Evolutionary conservation across 2,113 vertebrate species (phyloP).

Genomic region (Hydrolagus affinis): DNA sequence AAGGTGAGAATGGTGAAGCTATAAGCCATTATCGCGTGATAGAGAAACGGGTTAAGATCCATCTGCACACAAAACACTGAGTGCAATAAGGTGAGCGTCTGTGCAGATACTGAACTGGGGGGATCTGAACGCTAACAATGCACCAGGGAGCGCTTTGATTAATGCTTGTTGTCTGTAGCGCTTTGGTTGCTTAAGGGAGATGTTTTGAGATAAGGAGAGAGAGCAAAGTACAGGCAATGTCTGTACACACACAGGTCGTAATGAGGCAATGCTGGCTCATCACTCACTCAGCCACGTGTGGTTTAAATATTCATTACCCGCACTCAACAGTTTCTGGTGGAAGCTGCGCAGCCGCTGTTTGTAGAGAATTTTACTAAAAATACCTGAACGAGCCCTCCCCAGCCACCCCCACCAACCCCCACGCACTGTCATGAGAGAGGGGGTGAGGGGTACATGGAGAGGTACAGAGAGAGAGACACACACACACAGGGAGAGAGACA

Average conservation of each 20-base stretch:
- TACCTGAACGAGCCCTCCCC: slow-evolving; percentile 33
- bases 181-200: slow-evolving; percentile 35
- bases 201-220: slow-evolving; percentile 30
- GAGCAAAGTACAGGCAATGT: slow-evolving; percentile 25
- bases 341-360: not conserved
- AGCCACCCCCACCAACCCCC: too few relatives aligned
- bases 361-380: slow-evolving; percentile 38
- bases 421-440: too few relatives aligned
- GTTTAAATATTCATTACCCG: slow-evolving; percentile 37
- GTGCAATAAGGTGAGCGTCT: not conserved
- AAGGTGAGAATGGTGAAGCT: not conserved
- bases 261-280: slow-evolving; percentile 32
- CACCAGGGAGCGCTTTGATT: slow-evolving; percentile 37
- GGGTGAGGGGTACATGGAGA: not conserved
- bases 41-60: not conserved
- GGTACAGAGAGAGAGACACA: not conserved
- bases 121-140: not conserved
- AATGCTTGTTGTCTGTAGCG: slow-evolving; percentile 21
- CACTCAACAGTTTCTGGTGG: slow-evolving; percentile 30
- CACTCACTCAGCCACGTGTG: slow-evolving; percentile 33
- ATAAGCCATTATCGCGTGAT: not conserved
- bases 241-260: slow-evolving; percentile 30
- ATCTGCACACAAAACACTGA: slow-evolving; percentile 2
- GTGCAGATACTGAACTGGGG: not conserved
- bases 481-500: not conserved